Evolutionary conservation across 2,797 vertebrate species (phyloP).

Genomic region (Scarus forsteni): DNA sequence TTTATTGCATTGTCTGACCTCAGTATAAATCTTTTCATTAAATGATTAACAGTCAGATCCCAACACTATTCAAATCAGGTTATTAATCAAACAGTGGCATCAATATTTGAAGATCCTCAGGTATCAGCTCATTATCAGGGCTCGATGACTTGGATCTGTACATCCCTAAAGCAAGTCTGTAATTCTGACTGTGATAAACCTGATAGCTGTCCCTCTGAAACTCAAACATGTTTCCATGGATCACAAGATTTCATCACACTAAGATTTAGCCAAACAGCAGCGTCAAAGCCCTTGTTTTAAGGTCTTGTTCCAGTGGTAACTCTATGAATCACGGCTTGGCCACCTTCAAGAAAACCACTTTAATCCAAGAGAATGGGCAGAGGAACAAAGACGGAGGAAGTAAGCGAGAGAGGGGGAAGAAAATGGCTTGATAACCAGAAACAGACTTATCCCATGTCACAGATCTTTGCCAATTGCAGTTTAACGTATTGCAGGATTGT

Average conservation of each 20-base stretch:
- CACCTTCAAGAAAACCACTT: slow-evolving; percentile 44
- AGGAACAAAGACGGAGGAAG: slow-evolving; percentile 41
- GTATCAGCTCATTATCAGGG: too few relatives aligned
- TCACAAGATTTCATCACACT: slow-evolving; percentile 18
- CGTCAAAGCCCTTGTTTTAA: slow-evolving; percentile 2
- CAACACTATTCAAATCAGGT: too few relatives aligned
- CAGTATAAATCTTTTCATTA: too few relatives aligned
- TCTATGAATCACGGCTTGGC: slow-evolving; percentile 46
- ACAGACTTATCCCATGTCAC: slow-evolving; percentile 59
- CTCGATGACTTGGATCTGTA: too few relatives aligned
- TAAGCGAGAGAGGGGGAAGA: slow-evolving; percentile 5
- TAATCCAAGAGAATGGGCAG: slow-evolving; percentile 33
- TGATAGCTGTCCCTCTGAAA: neutral
- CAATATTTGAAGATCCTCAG: too few relatives aligned
- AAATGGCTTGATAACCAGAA: slow-evolving; percentile 62
- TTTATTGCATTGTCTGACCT: too few relatives aligned
- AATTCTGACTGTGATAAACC: neutral
- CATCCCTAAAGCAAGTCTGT: neutral
- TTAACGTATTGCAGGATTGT: slow-evolving; percentile 54
- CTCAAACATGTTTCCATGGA: slow-evolving; percentile 1
- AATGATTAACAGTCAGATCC: too few relatives aligned
- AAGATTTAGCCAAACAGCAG: slow-evolving; percentile 21
- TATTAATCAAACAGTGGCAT: too few relatives aligned
- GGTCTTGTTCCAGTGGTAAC: slow-evolving; percentile 11
- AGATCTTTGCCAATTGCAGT: slow-evolving; percentile 57